phyloP scores from a whole-genome alignment of 2,113 vertebrate species.

The Atrichornis clamosus region DNA sequence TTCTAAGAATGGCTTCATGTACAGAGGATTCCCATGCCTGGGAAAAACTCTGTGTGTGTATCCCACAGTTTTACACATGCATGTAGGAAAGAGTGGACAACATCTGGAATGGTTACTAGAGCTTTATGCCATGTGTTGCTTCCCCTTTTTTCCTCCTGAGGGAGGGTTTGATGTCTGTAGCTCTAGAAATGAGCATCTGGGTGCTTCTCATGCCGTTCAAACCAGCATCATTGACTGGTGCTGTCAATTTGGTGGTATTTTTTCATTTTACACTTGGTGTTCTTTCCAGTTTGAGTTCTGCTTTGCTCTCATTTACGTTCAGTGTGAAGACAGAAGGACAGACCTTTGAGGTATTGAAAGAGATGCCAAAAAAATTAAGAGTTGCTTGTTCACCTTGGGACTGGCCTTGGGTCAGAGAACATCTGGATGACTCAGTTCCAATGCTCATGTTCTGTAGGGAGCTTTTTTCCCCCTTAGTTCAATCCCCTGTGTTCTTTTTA shows the following conservation, averaged over 20 bases:
- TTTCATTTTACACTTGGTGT: not conserved
- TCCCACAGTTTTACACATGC: rapidly evolving
- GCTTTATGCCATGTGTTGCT: not conserved
- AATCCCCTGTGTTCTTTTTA: not conserved
- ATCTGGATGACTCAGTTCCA: not conserved
- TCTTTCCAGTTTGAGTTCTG: not conserved
- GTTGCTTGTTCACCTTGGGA: not conserved
- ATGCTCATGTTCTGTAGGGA: not conserved
- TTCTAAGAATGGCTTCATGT: slow-evolving; percentile 35
- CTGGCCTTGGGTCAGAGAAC: not conserved
- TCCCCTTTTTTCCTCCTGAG: not conserved
- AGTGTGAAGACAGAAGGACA: not conserved
- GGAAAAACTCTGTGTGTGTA: not conserved
- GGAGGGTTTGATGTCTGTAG: not conserved
- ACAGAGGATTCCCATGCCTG: not conserved
- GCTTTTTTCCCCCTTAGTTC: not conserved
- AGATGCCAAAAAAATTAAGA: not conserved
- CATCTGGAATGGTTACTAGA: not conserved
- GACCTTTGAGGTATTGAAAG: not conserved
- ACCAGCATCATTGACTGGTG: not conserved
- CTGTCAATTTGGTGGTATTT: not conserved
- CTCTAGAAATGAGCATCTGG: not conserved
- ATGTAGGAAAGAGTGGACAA: not conserved
- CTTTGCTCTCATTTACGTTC: not conserved
- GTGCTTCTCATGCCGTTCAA: not conserved